Conservation (phyloP, 37 sponge, comb jelly and placozoan species). For the Corticium candelabrum region DNA sequence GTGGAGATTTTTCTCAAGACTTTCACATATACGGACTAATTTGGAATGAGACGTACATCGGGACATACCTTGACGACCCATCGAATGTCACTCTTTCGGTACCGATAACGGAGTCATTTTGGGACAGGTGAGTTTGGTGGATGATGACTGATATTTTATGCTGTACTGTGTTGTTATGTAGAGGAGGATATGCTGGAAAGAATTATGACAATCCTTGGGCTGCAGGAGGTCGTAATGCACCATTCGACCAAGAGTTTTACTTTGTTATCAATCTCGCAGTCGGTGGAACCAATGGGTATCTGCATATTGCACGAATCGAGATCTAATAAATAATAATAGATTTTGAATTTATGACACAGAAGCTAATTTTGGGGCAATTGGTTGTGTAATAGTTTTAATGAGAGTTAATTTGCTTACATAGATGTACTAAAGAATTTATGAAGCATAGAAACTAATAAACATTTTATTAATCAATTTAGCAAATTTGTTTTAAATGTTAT, state of each 20-base stretch:
- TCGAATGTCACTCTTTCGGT: constrained; percentile 29
- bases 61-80: constrained; percentile 50
- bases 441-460: too few species aligned
- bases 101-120: constrained; percentile 47
- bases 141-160: background rate
- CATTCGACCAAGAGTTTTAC: constrained; percentile 51
- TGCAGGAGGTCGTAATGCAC: constrained; percentile 36
- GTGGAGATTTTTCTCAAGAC: constrained; percentile 31
- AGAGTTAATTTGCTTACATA: too few species aligned
- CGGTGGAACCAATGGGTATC: constrained; percentile 42
- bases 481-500: too few species aligned
- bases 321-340: too few species aligned
- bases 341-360: too few species aligned
- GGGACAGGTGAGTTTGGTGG: too few species aligned
- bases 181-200: constrained; percentile 24
- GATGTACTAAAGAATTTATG: too few species aligned
- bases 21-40: constrained; percentile 55
- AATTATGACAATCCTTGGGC: constrained; percentile 55
- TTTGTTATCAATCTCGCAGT: constrained; percentile 53
- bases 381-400: too few species aligned
- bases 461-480: too few species aligned
- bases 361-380: too few species aligned
- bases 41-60: constrained; percentile 68
- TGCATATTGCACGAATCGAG: too few species aligned
- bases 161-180: background rate